These are phyloP conservation scores for Pseudotriccus pelzelni DNA, from an alignment of 2,797 vertebrate species.

Conservation along the genomic window DNA sequence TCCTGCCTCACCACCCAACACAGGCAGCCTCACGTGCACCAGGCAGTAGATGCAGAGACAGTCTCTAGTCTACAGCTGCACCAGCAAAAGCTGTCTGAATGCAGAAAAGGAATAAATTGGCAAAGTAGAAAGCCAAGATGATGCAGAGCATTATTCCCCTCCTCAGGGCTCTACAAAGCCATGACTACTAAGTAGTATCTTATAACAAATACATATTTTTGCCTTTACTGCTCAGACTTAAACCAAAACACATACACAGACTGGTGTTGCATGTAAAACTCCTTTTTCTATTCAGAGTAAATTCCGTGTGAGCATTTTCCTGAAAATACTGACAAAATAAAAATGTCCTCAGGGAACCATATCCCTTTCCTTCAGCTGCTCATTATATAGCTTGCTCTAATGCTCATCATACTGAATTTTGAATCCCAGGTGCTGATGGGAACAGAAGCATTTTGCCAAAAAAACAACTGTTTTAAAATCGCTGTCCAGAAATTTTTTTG, in stretches of 20 bases:
- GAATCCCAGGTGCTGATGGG: not conserved
- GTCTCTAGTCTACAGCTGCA: not conserved
- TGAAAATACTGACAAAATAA: not conserved
- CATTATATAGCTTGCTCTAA: not conserved
- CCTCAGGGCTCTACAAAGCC: not conserved
- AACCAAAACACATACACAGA: not conserved
- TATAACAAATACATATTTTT: not conserved
- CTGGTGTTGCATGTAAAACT: not conserved
- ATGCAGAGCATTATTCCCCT: not conserved
- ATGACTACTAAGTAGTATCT: not conserved
- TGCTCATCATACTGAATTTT: not conserved
- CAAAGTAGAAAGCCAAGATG: not conserved
- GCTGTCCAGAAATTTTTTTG: not conserved
- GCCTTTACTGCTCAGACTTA: not conserved
- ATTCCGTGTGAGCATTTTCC: not conserved
- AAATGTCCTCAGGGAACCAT: not conserved
- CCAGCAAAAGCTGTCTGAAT: not conserved
- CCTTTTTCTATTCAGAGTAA: not conserved
- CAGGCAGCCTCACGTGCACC: accelerated
- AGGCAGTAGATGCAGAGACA: not conserved
- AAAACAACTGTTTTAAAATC: not conserved
- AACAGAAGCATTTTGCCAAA: not conserved
- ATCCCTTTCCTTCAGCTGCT: not conserved
- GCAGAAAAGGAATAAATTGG: not conserved
- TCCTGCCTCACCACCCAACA: accelerated